Evolutionary conservation across 2,888 invertebrate genomes (phyloP).

Genomic region (Synanthedon tipuliformis): DNA sequence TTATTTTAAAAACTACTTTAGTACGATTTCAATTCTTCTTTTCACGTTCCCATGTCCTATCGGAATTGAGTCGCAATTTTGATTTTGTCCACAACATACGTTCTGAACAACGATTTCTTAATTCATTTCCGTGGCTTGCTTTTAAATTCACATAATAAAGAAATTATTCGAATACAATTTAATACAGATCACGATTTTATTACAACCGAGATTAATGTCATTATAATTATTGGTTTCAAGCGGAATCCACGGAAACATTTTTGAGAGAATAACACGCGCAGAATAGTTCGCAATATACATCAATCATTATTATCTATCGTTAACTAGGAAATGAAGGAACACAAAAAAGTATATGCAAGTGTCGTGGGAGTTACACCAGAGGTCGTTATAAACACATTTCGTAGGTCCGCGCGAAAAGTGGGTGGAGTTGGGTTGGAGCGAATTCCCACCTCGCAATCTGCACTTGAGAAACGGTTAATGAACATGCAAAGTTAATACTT

Average conservation of each 20-base stretch:
- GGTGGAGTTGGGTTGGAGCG: conserved; percentile 36
- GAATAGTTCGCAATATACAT: conserved; percentile 23
- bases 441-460: conserved; percentile 26
- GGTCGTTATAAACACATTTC: conserved; percentile 63
- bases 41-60: too few species aligned
- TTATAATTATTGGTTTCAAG: conserved; percentile 35
- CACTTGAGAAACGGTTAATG: conserved; percentile 34
- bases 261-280: conserved; percentile 24
- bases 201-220: conserved; percentile 37
- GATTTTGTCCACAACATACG: too few species aligned
- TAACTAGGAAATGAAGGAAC: conserved; percentile 38
- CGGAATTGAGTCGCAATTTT: too few species aligned
- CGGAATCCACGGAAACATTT: conserved; percentile 18
- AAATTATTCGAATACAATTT: conserved; percentile 4
- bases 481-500: conserved; percentile 15
- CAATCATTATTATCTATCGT: conserved; percentile 42
- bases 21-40: too few species aligned
- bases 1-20: too few species aligned
- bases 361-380: conserved; percentile 44
- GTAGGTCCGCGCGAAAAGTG: conserved; percentile 41
- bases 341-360: conserved; percentile 13
- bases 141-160: too few species aligned
- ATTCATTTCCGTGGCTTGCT: too few species aligned
- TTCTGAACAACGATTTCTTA: too few species aligned
- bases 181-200: conserved; percentile 13